A percentile compares a stretch with the other conserved stretches of the same genome.
phyloP scores from a whole-genome alignment of 1,140 invertebrate species.

The Musca vetustissima region DNA sequence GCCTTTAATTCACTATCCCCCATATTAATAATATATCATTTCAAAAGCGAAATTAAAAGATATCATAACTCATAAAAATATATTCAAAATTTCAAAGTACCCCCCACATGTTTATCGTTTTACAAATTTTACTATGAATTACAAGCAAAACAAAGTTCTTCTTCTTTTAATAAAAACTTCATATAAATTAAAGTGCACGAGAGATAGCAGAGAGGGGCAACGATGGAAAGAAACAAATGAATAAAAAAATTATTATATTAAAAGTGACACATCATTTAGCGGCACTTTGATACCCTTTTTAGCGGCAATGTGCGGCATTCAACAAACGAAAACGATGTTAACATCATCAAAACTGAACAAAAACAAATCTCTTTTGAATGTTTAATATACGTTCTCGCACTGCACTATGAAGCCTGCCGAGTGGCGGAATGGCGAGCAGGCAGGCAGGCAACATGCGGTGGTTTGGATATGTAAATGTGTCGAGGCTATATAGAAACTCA shows the following conservation, averaged over 20 bases:
- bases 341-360: not conserved
- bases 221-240: not conserved
- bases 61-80: not conserved
- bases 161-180: too few species aligned
- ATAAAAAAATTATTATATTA: conserved; percentile 20
- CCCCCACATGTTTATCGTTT: conserved; percentile 8
- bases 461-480: conserved; percentile 5
- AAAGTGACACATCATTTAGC: conserved; percentile 24
- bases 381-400: too few species aligned
- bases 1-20: too few species aligned
- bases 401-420: too few species aligned
- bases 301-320: not conserved
- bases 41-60: too few species aligned
- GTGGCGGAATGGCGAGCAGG: too few species aligned
- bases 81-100: not conserved
- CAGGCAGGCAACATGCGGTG: not conserved
- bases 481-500: not conserved
- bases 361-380: not conserved
- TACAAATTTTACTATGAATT: conserved; percentile 4
- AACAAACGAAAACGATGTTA: not conserved
- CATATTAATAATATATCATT: too few species aligned
- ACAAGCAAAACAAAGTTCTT: not conserved
- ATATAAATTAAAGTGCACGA: too few species aligned
- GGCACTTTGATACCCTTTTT: conserved; percentile 12
- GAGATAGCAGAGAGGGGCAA: too few species aligned